These are phyloP conservation scores for Apotomis betuletana DNA, from an alignment of 2,888 invertebrate species.

Conservation along the genomic window DNA sequence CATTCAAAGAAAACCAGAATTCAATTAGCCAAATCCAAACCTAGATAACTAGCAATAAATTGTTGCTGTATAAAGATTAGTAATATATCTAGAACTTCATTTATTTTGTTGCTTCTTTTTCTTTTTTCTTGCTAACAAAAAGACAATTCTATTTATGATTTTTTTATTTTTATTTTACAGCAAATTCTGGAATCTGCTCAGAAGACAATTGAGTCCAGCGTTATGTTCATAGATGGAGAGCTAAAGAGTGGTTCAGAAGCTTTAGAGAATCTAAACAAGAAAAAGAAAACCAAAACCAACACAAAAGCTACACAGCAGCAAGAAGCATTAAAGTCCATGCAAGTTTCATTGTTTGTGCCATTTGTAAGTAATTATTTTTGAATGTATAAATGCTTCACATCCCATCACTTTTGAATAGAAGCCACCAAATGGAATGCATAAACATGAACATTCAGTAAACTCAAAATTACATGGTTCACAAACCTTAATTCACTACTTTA, in stretches of 20 bases:
- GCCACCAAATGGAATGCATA: too few relatives aligned
- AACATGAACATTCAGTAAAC: too few relatives aligned
- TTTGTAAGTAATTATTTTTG: constrained; percentile 81
- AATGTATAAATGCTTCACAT: neutral
- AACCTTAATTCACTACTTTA: too few relatives aligned
- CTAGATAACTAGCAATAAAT: too few relatives aligned
- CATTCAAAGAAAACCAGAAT: too few relatives aligned
- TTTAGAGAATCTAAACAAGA: constrained; percentile 86
- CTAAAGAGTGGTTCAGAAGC: constrained; percentile 85
- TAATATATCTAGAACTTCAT: neutral
- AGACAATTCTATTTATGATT: neutral
- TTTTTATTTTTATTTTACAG: constrained; percentile 64
- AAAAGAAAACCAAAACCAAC: constrained; percentile 80
- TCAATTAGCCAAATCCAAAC: too few relatives aligned
- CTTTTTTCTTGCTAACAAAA: too few relatives aligned
- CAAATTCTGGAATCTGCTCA: constrained; percentile 84
- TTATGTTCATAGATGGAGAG: constrained; percentile 90
- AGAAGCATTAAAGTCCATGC: constrained; percentile 80
- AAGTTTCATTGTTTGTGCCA: constrained; percentile 87
- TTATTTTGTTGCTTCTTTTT: neutral
- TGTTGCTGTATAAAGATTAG: too few relatives aligned
- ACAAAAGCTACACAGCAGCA: constrained; percentile 69
- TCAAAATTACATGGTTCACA: too few relatives aligned
- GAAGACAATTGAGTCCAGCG: constrained; percentile 84
- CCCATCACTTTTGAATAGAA: too few relatives aligned